Base-by-base conservation (phyloP, 2,797 vertebrate species). In the Pangasius macronema region DNA sequence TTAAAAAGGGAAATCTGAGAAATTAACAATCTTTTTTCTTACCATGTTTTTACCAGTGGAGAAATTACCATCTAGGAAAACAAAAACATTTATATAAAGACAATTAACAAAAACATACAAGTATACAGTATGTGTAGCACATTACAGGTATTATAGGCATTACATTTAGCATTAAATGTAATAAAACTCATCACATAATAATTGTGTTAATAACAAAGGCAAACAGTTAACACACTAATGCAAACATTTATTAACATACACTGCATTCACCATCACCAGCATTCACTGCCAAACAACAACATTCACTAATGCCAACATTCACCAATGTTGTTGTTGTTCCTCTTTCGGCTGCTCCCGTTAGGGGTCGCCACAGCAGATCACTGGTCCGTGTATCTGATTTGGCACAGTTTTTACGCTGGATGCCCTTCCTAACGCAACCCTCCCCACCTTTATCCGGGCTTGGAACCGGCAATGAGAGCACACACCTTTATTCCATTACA, bases 61-160 rank as follows among this genome's bases (percentile, higher is more conserved):
- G 36, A 86, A 87, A 14, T 85, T 84, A 76, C 22, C 73, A 86
- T 79, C 89, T 90, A 75, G 5, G 30, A 67, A 55, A 42, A 87
- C 11, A 55, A 82, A 70, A 67, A 49, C 27, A 27, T 39, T 80
- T 76, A 3, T 36, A 85, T 36, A 16, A 16, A 87, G 22, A 87
- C 30, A 42, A 53, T 39, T 65, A 36, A 67, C 16, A 30, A 63
- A 9, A 5, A 14, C 2, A 39, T 3, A 39, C 24, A 46, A 63
- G 16, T 49, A 16, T 61, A 36, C 49, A 53, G 33, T 82, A 22
- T 30, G 9, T 65, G 14, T 49, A 65, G 22, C 39, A 59, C 53
- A 80, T 59, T 77, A 55, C 18, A 33, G 18, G 11, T 2, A 61
- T 55, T 81, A 16, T 5, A 33, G 30, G 11, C 2, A 61, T 55